Conservation (phyloP, 2,113 vertebrate species). For the Ailuropoda melanoleuca region DNA sequence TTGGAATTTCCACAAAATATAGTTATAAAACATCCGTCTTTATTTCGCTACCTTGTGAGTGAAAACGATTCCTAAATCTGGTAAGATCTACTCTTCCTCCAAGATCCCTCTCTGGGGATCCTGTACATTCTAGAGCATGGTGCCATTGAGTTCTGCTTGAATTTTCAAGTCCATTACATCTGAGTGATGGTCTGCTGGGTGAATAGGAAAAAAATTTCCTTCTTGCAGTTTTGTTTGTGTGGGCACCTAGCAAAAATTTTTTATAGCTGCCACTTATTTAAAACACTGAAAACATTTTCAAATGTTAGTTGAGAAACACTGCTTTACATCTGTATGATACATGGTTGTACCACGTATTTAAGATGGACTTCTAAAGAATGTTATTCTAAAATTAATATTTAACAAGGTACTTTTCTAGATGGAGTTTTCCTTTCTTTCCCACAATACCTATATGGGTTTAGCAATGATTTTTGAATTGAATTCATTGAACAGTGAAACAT, state of each 20-base stretch:
- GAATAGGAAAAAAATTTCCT: not conserved
- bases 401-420: not conserved
- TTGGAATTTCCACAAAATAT: not conserved
- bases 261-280: not conserved
- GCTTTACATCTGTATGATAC: not conserved
- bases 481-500: not conserved
- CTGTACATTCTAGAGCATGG: rapidly evolving
- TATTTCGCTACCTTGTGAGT: not conserved
- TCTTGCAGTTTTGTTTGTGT: not conserved
- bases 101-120: not conserved
- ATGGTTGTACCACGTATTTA: not conserved
- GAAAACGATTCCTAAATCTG: not conserved
- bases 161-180: not conserved
- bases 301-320: not conserved
- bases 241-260: not conserved
- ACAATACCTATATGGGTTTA: not conserved
- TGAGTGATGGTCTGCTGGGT: not conserved
- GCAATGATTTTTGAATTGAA: not conserved
- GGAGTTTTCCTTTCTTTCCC: not conserved
- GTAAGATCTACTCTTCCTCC: not conserved
- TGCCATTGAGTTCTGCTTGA: not conserved
- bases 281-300: not conserved
- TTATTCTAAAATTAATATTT: constrained; percentile 16
- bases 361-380: not conserved
- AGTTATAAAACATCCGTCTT: not conserved